Evolutionary conservation across 1,140 invertebrate genomes (phyloP).

Genomic region (Lethrus apterus): DNA sequence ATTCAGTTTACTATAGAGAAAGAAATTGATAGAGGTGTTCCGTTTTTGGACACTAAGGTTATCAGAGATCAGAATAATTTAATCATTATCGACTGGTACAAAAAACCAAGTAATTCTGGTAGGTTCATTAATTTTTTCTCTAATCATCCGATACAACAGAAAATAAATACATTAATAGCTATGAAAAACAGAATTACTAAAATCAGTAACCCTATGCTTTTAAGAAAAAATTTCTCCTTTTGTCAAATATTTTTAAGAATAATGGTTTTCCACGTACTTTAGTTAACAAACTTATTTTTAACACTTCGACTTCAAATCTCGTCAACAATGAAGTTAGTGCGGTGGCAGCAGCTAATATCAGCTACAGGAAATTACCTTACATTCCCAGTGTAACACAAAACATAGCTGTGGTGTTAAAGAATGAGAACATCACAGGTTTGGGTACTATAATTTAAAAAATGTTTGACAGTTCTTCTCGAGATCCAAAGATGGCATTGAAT

Average conservation of each 20-base stretch:
- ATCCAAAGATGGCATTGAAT: too few species aligned
- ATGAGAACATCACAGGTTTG: too few species aligned
- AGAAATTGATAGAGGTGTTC: background rate
- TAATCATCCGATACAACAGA: conserved; percentile 5
- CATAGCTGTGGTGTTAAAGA: too few species aligned
- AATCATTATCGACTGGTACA: conserved; percentile 5
- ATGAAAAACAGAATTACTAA: background rate
- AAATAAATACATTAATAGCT: conserved; percentile 4
- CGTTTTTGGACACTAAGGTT: conserved; percentile 1
- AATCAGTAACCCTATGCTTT: background rate
- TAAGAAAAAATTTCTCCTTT: background rate
- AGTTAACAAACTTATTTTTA: too few species aligned
- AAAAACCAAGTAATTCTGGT: conserved; percentile 1
- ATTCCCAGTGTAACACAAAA: too few species aligned
- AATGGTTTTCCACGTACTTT: background rate
- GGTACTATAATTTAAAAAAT: too few species aligned
- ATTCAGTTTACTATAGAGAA: conserved; percentile 6
- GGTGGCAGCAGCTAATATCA: too few species aligned
- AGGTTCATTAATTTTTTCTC: conserved; percentile 3
- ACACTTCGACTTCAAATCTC: too few species aligned
- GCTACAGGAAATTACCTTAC: too few species aligned
- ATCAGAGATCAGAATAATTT: background rate
- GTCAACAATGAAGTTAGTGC: too few species aligned
- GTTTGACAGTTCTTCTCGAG: too few species aligned
- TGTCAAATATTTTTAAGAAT: background rate